Percentiles rank a stretch among this genome's conserved stretches.
Evolutionary conservation across 2,113 vertebrate genomes (phyloP).

Genomic region (Misgurnus mizolepis): DNA sequence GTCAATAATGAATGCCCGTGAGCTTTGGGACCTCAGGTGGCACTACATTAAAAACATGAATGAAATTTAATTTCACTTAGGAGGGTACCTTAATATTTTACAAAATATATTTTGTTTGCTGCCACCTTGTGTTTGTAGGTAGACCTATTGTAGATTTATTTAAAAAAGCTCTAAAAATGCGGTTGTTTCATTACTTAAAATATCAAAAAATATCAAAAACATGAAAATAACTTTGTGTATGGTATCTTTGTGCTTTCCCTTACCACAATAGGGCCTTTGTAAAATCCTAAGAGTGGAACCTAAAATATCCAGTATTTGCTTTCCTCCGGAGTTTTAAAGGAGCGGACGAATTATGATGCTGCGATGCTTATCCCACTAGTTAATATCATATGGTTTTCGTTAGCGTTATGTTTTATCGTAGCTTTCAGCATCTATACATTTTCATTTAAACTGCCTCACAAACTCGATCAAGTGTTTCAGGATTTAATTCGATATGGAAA

Average conservation of each 20-base stretch:
- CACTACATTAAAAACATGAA: no score
- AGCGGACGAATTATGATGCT: slow-evolving; percentile 44
- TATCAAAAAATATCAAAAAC: no score
- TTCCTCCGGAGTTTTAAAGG: slow-evolving; percentile 43
- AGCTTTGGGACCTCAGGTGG: no score
- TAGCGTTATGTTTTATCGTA: slow-evolving; percentile 63
- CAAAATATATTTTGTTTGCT: background rate
- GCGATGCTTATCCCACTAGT: slow-evolving; percentile 54
- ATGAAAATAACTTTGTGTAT: background rate
- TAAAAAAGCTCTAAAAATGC: background rate
- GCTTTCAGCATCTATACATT: slow-evolving; percentile 60
- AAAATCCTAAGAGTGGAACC: slow-evolving; percentile 31
- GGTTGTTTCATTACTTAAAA: no score
- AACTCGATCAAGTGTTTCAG: slow-evolving; percentile 64
- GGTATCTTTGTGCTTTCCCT: background rate
- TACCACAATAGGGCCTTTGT: background rate
- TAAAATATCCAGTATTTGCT: slow-evolving; percentile 7
- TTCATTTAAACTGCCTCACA: slow-evolving; percentile 11
- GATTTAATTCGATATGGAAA: slow-evolving; percentile 77
- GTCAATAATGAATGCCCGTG: no score
- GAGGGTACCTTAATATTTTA: background rate
- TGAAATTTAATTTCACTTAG: no score
- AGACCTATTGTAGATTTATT: background rate
- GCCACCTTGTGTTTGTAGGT: slow-evolving; percentile 6
- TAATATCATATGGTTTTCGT: slow-evolving; percentile 62